Evolutionary conservation across 37 sponge, comb jelly and placozoan genomes (phyloP), one percentile per base, ranked within the genome.

Genomic region (Dysidea cf. avara): DNA sequence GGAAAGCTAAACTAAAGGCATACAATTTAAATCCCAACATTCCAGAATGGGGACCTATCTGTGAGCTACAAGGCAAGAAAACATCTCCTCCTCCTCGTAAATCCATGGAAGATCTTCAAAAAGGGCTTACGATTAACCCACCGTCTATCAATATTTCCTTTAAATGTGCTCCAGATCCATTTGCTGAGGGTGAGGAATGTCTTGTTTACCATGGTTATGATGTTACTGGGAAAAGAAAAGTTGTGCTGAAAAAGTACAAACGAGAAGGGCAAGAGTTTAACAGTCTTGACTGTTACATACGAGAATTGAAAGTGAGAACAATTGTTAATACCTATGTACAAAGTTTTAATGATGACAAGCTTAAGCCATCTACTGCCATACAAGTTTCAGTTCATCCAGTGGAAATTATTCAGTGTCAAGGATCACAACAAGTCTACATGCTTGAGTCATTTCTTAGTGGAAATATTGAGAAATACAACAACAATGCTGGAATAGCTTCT

Each of bases 141-240:
- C 87, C 87, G 7, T 61, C 70, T 2, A 66, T 80, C n/a, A 47
- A 37, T n/a, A n/a, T n/a, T n/a, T n/a, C n/a, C n/a, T n/a, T n/a
- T n/a, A n/a, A n/a, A n/a, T n/a, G n/a, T n/a, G 88, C 88, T 34
- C 75, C 68, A 24, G 66, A 64, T 50, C 83, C 83, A 3, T 87
- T 87, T 73, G 79, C 78, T 26, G 79, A 77, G 22, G 88, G 88
- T 12, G 39, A 51, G 9, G 83, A 82, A 25, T 72, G 54, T n/a
- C n/a, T n/a, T n/a, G n/a, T n/a, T n/a, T n/a, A n/a, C n/a, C n/a
- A n/a, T n/a, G n/a, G n/a, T n/a, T 48, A 51, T 60, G 88, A 87
- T 47, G 21, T 50, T 37, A 66, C 50, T 26, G 77, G 39, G 18
- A 39, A 54, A 1, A 69, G 61, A 20, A 56, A 18, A 6, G 22